These are phyloP conservation scores for Apteryx owenii DNA, from an alignment of 2,113 vertebrate species.

Conservation along the genomic window DNA sequence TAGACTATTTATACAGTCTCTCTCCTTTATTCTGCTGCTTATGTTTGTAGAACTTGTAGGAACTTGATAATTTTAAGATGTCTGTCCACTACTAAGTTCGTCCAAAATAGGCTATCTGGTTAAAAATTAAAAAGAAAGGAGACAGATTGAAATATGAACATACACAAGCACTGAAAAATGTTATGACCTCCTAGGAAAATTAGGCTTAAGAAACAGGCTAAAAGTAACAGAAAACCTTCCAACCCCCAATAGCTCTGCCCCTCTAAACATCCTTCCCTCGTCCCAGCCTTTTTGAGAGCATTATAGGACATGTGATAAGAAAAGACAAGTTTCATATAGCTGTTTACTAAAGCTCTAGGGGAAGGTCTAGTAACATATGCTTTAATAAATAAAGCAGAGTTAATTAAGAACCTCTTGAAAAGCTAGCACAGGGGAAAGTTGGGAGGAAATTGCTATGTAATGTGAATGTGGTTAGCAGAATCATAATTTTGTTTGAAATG, in stretches of 20 bases:
- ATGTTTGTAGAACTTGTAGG: not conserved
- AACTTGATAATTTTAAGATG: not conserved
- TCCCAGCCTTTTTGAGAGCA: not conserved
- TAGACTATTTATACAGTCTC: not conserved
- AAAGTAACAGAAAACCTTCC: not conserved
- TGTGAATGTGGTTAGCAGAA: not conserved
- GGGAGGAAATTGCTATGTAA: slow-evolving; percentile 15
- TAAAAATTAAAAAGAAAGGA: not conserved
- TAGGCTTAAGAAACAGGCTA: not conserved
- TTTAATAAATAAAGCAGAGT: slow-evolving; percentile 58
- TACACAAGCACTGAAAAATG: not conserved
- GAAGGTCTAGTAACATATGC: slow-evolving; percentile 41
- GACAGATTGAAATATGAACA: not conserved
- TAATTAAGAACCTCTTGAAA: slow-evolving; percentile 63
- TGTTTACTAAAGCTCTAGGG: slow-evolving; percentile 38
- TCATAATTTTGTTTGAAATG: not conserved
- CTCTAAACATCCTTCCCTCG: not conserved
- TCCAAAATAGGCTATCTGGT: not conserved
- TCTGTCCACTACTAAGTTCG: not conserved
- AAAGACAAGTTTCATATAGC: slow-evolving; percentile 13
- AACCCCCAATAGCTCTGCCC: not conserved
- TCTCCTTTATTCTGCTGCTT: not conserved
- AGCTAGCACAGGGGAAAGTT: slow-evolving; percentile 24
- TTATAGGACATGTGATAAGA: not conserved
- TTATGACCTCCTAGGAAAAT: not conserved